These are phyloP conservation scores for Aphodius sticticus DNA, from an alignment of 2,888 invertebrate species.

Conservation along the genomic window DNA sequence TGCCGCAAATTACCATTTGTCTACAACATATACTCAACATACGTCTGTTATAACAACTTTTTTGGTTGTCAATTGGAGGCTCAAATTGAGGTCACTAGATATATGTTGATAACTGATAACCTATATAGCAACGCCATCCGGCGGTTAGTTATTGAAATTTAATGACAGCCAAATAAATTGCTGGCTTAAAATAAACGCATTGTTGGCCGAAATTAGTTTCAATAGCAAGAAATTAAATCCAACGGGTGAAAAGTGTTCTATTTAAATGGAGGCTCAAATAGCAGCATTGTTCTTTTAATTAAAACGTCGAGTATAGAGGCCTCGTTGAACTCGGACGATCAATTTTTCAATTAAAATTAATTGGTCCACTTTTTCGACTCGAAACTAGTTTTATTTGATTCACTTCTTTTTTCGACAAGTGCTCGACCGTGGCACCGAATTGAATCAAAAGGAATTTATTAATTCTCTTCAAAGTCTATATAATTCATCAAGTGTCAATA, in stretches of 20 bases:
- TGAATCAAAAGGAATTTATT: background rate
- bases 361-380: constrained; percentile 4
- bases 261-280: background rate
- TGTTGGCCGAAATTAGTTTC: constrained; percentile 4
- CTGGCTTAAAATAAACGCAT: background rate
- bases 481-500: too few relatives aligned
- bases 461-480: background rate
- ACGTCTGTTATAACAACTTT: too few relatives aligned
- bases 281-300: background rate
- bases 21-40: too few relatives aligned
- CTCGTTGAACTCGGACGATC: background rate
- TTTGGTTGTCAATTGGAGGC: too few relatives aligned
- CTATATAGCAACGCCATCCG: background rate
- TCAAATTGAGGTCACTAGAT: too few relatives aligned
- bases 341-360: constrained; percentile 4
- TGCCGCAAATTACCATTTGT: too few relatives aligned
- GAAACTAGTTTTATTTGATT: background rate
- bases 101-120: background rate
- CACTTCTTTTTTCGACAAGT: background rate
- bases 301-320: background rate
- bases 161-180: background rate
- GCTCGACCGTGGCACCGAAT: background rate
- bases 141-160: background rate
- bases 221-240: background rate
- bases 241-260: constrained; percentile 4